These are phyloP conservation scores for Heterochromis multidens DNA, from an alignment of 2,113 vertebrate genomes.

Conservation along the genomic window DNA sequence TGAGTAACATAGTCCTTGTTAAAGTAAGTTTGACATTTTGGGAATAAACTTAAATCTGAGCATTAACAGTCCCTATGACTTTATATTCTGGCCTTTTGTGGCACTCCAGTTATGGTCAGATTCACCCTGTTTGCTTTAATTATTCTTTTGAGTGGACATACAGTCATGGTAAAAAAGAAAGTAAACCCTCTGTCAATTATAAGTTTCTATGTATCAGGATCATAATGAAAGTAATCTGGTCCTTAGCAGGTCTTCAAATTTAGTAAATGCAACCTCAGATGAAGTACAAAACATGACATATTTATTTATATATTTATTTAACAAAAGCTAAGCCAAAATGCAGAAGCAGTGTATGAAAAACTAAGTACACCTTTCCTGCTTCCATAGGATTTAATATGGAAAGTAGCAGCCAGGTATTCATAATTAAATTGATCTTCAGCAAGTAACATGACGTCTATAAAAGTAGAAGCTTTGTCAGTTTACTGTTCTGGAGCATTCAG, in stretches of 20 bases:
- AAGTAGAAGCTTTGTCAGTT: background rate
- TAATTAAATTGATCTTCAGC: background rate
- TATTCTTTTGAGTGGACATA: background rate
- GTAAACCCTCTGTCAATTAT: background rate
- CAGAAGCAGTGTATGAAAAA: background rate
- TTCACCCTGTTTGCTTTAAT: background rate
- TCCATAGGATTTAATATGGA: background rate
- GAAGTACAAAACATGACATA: background rate
- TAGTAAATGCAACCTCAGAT: background rate
- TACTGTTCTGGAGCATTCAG: background rate
- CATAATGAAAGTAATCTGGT: background rate
- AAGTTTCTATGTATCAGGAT: background rate
- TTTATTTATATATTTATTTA: background rate
- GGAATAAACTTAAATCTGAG: background rate
- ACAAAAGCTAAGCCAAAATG: background rate
- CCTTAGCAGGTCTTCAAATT: background rate
- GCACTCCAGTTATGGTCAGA: background rate
- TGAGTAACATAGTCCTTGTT: background rate
- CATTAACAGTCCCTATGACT: background rate
- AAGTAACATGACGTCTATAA: rapidly evolving
- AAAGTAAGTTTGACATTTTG: background rate
- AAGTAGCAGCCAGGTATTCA: background rate
- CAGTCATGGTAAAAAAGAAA: background rate
- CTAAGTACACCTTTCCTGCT: background rate
- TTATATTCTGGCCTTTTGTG: background rate